Evolutionary conservation across 1,140 invertebrate species (phyloP).

Genomic region (Listronotus oregonensis): DNA sequence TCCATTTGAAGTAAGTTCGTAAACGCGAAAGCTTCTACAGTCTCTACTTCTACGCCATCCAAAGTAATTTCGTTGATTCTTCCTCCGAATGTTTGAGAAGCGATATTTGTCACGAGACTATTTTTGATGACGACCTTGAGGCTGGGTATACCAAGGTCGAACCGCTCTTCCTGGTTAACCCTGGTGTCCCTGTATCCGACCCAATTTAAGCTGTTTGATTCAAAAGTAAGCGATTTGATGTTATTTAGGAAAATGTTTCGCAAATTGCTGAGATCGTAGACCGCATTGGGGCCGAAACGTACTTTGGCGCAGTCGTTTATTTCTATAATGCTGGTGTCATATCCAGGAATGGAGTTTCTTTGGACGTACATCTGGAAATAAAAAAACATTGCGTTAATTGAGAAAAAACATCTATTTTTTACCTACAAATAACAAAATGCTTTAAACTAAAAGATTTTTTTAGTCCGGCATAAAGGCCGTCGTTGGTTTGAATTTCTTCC

Average conservation of each 20-base stretch:
- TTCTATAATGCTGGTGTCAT: constrained; percentile 42
- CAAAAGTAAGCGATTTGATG: constrained; percentile 43
- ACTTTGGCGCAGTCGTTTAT: constrained; percentile 47
- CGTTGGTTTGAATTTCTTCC: no score
- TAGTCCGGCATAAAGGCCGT: no score
- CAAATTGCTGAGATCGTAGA: constrained; percentile 46
- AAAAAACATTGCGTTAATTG: not conserved
- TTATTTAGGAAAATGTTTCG: constrained; percentile 45
- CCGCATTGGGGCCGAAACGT: constrained; percentile 44
- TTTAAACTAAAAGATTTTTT: no score
- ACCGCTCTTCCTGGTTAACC: constrained; percentile 38
- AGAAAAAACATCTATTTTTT: no score
- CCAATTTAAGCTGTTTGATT: constrained; percentile 48
- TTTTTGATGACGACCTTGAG: constrained; percentile 44
- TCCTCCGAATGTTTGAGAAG: constrained; percentile 66
- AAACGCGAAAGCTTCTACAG: constrained; percentile 73
- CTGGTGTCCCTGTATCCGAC: constrained; percentile 41
- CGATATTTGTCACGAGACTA: constrained; percentile 38
- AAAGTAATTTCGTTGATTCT: constrained; percentile 71
- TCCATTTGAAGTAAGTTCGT: constrained; percentile 66
- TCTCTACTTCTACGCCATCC: constrained; percentile 63
- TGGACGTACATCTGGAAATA: constrained; percentile 48
- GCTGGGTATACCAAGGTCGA: constrained; percentile 45
- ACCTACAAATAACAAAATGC: no score
- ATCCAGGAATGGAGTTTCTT: constrained; percentile 44